Base-by-base conservation (phyloP, 2,113 vertebrate species). In the Coturnix japonica region DNA sequence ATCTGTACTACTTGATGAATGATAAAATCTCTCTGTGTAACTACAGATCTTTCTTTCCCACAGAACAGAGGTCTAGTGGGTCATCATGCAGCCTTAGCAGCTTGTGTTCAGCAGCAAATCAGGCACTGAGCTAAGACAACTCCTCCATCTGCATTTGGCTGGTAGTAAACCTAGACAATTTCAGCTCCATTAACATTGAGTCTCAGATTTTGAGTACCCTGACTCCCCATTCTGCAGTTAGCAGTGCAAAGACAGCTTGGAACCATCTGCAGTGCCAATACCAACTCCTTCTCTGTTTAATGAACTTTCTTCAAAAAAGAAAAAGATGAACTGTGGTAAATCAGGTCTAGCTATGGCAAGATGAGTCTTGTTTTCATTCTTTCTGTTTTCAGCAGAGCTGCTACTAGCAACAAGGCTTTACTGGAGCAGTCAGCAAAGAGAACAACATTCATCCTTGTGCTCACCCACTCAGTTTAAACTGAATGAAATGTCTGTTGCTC, bases 211-310 rank as follows among this genome's bases (percentile, higher is more conserved):
- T 64, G 22, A 66, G 44, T n/a, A 5, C 6, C 22, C 17, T 35
- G 5, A 22, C 18, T 49, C 85, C 25, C 67, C 6, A 26, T 72
- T 93, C 54, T 57, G 49, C 44, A 57, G 20, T 23, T 18, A 60
- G 64, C 81, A 18, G 9, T 28, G 21, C 64, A 80, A n/a, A 47
- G 22, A 60, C 49, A 77, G 56, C 54, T 65, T 49, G 81, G 87
- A 76, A 65, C 41, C n/a, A 49, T 3, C 23, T 41, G 33, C 43
- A 59, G 9, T 49, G 41, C 41, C 0, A 0, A 9, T 0, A 0
- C 7, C 60, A 85, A 25, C 23, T 83, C 18, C 13, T 25, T 9
- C 22, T 44, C 39, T 39, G 12, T 19, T 49, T 64, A 61, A 33
- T 13, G 31, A 93, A 60, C 7, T 67, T 18, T n/a, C 15, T 22